Evolutionary conservation across 2,888 invertebrate species (phyloP).

Genomic region (Lepidocyrtinus sp.): DNA sequence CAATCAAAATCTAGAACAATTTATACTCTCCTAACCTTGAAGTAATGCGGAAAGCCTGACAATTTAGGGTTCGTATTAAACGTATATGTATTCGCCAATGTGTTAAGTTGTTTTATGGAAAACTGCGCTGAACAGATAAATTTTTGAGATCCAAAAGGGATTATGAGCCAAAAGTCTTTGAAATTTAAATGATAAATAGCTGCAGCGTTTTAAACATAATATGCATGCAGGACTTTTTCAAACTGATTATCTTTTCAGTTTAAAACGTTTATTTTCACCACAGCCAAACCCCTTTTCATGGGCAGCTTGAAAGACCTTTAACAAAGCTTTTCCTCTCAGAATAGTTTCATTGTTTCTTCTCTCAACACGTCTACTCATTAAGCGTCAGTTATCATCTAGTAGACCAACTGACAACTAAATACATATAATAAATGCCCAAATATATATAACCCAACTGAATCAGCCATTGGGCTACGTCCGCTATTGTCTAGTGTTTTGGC

Average conservation of each 20-base stretch:
- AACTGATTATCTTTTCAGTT: background rate
- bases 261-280: background rate
- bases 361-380: background rate
- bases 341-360: background rate
- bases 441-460: background rate
- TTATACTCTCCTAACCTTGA: too few species aligned
- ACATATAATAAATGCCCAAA: too few species aligned
- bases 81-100: too few species aligned
- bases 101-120: too few species aligned
- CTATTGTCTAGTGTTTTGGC: slow-evolving; percentile 5
- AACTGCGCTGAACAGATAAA: too few species aligned
- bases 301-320: background rate
- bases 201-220: background rate
- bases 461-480: background rate
- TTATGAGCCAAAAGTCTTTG: background rate
- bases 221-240: background rate
- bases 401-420: background rate
- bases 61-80: too few species aligned
- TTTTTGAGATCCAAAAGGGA: background rate
- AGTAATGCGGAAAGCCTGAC: too few species aligned
- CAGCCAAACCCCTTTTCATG: background rate
- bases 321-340: too few species aligned
- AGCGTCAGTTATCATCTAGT: slow-evolving; percentile 22
- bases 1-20: too few species aligned
- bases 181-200: background rate